These are phyloP conservation scores for Platycheirus rosarum DNA, from an alignment of 2,888 invertebrate species.

Conservation along the genomic window DNA sequence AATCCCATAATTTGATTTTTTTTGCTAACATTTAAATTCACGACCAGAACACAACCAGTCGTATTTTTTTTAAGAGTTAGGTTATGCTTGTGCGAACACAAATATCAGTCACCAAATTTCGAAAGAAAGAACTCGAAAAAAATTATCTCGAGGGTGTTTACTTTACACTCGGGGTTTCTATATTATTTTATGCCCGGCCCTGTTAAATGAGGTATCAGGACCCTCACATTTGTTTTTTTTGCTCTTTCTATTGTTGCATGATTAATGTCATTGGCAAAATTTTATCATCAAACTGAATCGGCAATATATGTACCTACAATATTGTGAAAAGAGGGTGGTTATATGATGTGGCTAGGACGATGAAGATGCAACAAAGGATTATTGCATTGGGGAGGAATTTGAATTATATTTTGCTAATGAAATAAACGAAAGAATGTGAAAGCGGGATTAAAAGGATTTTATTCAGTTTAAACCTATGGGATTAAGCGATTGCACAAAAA, in stretches of 20 bases:
- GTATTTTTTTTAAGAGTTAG: constrained; percentile 23
- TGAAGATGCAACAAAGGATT: constrained; percentile 6
- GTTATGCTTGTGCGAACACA: constrained; percentile 73
- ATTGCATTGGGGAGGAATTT: constrained; percentile 11
- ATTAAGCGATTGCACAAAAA: not conserved
- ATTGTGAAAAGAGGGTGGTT: not conserved
- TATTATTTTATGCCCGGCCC: constrained; percentile 10
- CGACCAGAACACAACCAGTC: constrained; percentile 31
- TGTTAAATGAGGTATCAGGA: constrained; percentile 5
- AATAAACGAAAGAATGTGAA: not conserved
- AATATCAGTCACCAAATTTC: constrained; percentile 71
- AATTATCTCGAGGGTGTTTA: constrained; percentile 67
- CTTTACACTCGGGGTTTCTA: constrained; percentile 54
- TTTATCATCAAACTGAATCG: constrained; percentile 69
- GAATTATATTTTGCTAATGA: constrained; percentile 3
- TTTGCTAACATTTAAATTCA: constrained; percentile 21
- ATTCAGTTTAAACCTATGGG: not conserved
- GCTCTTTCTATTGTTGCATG: constrained; percentile 62
- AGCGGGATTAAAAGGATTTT: not conserved
- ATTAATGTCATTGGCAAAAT: constrained; percentile 74
- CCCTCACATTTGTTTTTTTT: constrained; percentile 14
- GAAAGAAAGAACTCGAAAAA: constrained; percentile 35
- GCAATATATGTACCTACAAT: constrained; percentile 17
- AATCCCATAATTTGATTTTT: constrained; percentile 69
- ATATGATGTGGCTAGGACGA: constrained; percentile 6